phyloP scores from a whole-genome alignment of 2,113 vertebrate genomes.

The Crocuta crocuta region DNA sequence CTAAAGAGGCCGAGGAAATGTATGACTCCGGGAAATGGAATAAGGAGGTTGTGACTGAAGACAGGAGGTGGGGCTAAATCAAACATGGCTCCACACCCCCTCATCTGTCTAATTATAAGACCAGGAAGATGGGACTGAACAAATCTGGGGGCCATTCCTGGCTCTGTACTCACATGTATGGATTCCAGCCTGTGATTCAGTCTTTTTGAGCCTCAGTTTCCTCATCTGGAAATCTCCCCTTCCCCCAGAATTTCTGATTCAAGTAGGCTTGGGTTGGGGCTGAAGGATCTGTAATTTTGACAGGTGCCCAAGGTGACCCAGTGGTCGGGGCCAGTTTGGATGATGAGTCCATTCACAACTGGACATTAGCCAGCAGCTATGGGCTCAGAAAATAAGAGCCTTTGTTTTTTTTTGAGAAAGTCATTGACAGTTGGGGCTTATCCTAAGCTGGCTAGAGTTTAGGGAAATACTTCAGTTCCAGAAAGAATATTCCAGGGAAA shows the following conservation, averaged over 20 bases:
- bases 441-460: not conserved
- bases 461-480: not conserved
- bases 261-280: not conserved
- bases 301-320: not conserved
- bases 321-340: not conserved
- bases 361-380: not conserved
- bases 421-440: not conserved
- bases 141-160: not conserved
- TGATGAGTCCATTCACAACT: not conserved
- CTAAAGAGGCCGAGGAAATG: not conserved
- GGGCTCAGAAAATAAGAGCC: not conserved
- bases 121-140: not conserved
- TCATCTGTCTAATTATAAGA: not conserved
- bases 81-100: not conserved
- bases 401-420: not conserved
- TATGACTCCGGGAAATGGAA: not conserved
- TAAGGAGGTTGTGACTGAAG: not conserved
- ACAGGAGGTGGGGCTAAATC: not conserved
- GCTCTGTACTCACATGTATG: not conserved
- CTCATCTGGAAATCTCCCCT: not conserved
- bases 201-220: conserved; percentile 22
- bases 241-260: not conserved
- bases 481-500: not conserved
- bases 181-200: not conserved
- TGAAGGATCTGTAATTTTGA: conserved; percentile 17